These are phyloP conservation scores for Parapsyche elsis DNA, from an alignment of 1,140 invertebrate genomes.

Conservation along the genomic window DNA sequence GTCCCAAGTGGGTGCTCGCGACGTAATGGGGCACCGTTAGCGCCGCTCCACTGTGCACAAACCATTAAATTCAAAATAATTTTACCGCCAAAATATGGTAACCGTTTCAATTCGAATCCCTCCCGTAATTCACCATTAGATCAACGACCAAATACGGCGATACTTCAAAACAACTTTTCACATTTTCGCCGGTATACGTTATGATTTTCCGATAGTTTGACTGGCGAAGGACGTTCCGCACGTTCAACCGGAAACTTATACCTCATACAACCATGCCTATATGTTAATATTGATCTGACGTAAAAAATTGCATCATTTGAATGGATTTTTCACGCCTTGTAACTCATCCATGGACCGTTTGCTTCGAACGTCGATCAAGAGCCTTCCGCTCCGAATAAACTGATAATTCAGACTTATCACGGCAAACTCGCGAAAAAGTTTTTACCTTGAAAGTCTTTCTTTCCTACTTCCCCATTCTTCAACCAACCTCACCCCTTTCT, in stretches of 20 bases:
- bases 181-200: too few relatives aligned
- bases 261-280: too few relatives aligned
- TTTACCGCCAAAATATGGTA: background rate
- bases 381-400: slow-evolving; percentile 31
- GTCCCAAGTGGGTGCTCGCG: background rate
- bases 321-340: too few relatives aligned
- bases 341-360: background rate
- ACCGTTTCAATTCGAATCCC: background rate
- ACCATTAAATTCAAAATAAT: background rate
- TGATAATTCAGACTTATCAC: slow-evolving; percentile 32
- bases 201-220: too few relatives aligned
- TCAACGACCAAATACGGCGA: too few relatives aligned
- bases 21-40: background rate
- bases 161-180: too few relatives aligned
- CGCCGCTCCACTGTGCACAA: background rate
- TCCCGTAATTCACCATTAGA: too few relatives aligned
- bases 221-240: too few relatives aligned
- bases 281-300: too few relatives aligned
- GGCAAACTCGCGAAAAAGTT: background rate
- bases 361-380: slow-evolving; percentile 14
- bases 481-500: background rate
- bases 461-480: too few relatives aligned
- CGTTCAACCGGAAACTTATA: too few relatives aligned
- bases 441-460: slow-evolving; percentile 21
- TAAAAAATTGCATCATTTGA: too few relatives aligned